Percentiles rank a stretch among this genome's conserved stretches.
These are phyloP conservation scores for Epistrophella euchroma DNA, from an alignment of 2,888 invertebrate species.

Conservation along the genomic window DNA sequence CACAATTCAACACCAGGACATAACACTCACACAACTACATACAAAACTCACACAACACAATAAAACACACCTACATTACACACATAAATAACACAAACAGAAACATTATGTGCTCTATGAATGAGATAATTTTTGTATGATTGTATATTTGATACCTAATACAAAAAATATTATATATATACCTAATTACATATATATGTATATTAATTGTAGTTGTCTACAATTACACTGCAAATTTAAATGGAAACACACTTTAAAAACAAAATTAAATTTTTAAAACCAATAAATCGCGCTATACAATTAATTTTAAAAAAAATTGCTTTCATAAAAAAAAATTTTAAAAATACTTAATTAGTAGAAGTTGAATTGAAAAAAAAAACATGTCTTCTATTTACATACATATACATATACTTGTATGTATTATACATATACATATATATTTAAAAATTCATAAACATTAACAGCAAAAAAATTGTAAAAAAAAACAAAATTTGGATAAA, in stretches of 20 bases:
- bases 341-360: slow-evolving; percentile 73
- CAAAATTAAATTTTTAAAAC: slow-evolving; percentile 57
- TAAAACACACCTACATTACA: not conserved
- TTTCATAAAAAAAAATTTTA: slow-evolving; percentile 77
- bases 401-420: slow-evolving; percentile 50
- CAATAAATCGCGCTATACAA: slow-evolving; percentile 71
- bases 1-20: not conserved
- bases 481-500: slow-evolving; percentile 27
- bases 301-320: slow-evolving; percentile 74
- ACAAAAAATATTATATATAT: slow-evolving; percentile 33
- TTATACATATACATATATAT: slow-evolving; percentile 67
- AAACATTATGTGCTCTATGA: slow-evolving; percentile 64
- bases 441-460: slow-evolving; percentile 60
- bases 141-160: slow-evolving; percentile 73
- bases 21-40: not conserved
- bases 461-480: slow-evolving; percentile 27
- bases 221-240: slow-evolving; percentile 63
- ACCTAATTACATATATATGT: slow-evolving; percentile 38
- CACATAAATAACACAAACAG: not conserved
- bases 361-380: slow-evolving; percentile 67
- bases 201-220: slow-evolving; percentile 67
- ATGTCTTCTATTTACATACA: slow-evolving; percentile 73
- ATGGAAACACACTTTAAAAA: slow-evolving; percentile 47
- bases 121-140: slow-evolving; percentile 73
- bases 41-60: not conserved